These are phyloP conservation scores for Drosophila barbarae DNA, from an alignment of 2,888 invertebrate species.

Conservation along the genomic window DNA sequence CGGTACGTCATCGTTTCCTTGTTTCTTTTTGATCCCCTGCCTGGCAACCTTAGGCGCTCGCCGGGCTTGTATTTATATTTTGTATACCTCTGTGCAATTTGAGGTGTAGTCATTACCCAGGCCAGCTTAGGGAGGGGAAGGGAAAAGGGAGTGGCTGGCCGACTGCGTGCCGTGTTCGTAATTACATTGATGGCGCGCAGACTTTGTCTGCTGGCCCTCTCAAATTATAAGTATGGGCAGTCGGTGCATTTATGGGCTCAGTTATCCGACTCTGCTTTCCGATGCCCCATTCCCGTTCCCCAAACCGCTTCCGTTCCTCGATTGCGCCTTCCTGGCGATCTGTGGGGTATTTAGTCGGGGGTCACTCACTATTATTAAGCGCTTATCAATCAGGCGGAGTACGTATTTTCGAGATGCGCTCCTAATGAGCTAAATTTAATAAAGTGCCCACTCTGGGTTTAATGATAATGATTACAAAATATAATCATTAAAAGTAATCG, in stretches of 20 bases:
- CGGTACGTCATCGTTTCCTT: slow-evolving; percentile 59
- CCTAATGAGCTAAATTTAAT: slow-evolving; percentile 32
- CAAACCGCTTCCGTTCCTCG: slow-evolving; percentile 24
- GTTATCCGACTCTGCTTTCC: slow-evolving; percentile 24
- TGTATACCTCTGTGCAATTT: slow-evolving; percentile 52
- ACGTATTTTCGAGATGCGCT: slow-evolving; percentile 8
- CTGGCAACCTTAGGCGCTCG: slow-evolving; percentile 55
- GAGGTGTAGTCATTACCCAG: slow-evolving; percentile 66
- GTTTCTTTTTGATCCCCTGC: slow-evolving; percentile 39
- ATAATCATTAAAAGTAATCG: neutral
- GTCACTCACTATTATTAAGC: slow-evolving; percentile 44
- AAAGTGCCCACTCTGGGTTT: neutral
- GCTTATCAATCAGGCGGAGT: slow-evolving; percentile 52
- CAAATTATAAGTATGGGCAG: slow-evolving; percentile 41
- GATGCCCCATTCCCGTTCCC: slow-evolving; percentile 2
- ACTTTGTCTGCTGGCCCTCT: slow-evolving; percentile 25
- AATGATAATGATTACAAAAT: slow-evolving; percentile 14
- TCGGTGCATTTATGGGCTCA: slow-evolving; percentile 61
- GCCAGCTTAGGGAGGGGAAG: slow-evolving; percentile 22
- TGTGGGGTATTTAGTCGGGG: slow-evolving; percentile 27
- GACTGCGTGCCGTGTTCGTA: slow-evolving; percentile 55
- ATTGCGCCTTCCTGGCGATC: slow-evolving; percentile 11
- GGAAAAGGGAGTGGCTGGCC: slow-evolving; percentile 12
- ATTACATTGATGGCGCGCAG: slow-evolving; percentile 61
- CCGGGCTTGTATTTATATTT: slow-evolving; percentile 22